Conservation (phyloP, 2,888 invertebrate genomes). For the Petrolisthes cinctipes region DNA sequence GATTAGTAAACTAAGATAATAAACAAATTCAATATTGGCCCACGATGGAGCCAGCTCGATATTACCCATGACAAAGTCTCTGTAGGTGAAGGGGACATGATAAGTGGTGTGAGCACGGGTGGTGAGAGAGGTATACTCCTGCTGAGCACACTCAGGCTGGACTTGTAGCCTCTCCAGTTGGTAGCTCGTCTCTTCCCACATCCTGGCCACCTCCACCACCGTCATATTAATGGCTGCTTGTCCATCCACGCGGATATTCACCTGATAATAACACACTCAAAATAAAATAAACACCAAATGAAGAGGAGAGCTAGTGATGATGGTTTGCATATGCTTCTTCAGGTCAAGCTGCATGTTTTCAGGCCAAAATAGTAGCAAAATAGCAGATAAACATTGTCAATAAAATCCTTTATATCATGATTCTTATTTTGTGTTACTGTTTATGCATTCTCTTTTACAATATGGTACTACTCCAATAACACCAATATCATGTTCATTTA, state of each 20-base stretch:
- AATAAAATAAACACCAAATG: no score
- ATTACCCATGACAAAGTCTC: conserved; percentile 41
- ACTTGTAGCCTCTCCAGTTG: conserved; percentile 88
- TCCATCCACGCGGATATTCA: conserved; percentile 76
- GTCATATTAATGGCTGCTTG: conserved; percentile 76
- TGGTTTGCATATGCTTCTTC: no score
- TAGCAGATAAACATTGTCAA: no score
- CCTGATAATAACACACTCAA: conserved; percentile 66
- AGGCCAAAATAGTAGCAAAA: no score
- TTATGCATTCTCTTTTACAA: no score
- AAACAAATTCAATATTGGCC: not conserved
- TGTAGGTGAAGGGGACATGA: conserved; percentile 72
- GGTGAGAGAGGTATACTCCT: conserved; percentile 82
- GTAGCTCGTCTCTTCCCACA: conserved; percentile 97
- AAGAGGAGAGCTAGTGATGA: no score
- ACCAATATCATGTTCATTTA: no score
- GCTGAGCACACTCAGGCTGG: conserved; percentile 81
- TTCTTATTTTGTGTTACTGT: no score
- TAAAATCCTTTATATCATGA: no score
- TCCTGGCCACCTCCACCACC: conserved; percentile 79
- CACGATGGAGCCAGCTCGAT: not conserved
- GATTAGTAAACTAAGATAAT: not conserved
- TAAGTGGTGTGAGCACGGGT: conserved; percentile 81
- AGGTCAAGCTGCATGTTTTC: no score
- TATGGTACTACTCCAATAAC: no score